phyloP scores from a whole-genome alignment of 2,113 vertebrate genomes.

The Mus musculus region GRCm39 chrX:154169001-154169500 shows the following conservation, averaged over 20 bases:
- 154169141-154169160: slow-evolving; percentile 7
- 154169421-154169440: neutral
- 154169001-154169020: slow-evolving; percentile 48
- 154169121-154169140: slow-evolving; percentile 11
- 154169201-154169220: neutral
- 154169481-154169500: neutral
- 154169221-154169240: neutral
- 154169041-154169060: neutral
- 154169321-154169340: neutral
- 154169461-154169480: slow-evolving; percentile 29
- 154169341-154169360: neutral
- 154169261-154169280: neutral
- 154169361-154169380: neutral
- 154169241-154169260: neutral
- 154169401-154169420: neutral
- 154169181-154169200: neutral
- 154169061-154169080: neutral
- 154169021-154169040: neutral
- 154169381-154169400: slow-evolving; percentile 25
- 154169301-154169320: neutral
- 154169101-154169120: neutral
- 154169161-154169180: slow-evolving; percentile 7
- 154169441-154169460: slow-evolving; percentile 24
- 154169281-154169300: slow-evolving; percentile 28
- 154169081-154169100: slow-evolving; percentile 31